Base-by-base conservation (phyloP, 2,888 invertebrate species). In the Cistogaster globosa region DNA sequence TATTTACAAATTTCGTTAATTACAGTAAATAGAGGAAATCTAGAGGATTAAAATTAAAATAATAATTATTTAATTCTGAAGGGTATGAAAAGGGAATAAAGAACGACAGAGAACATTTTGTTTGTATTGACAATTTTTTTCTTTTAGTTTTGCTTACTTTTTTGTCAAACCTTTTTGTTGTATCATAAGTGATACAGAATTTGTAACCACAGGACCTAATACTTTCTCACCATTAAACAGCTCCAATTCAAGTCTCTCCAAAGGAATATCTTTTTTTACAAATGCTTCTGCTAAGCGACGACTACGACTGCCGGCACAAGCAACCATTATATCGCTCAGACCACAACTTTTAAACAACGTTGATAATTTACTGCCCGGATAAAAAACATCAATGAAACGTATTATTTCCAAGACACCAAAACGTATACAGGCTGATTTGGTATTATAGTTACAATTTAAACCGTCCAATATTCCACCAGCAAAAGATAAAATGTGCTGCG, bases 321-420 rank as follows among this genome's bases (percentile, higher is more conserved):
- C 99, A 12, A 99, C 99, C 88, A 99, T 97, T 71, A 99, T 95
- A 94, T 99, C 99, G 76, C 99, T 99, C 5, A 99, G 97, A 26
- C 99, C 99, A 91, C 99, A 99, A 88, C 98, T 98, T 93, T 99
- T 99, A 91, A 99, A 97, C 94, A 99, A 99, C 1, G 99, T 99
- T 68, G 96, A 94, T 57, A 98, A 94, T 92, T 97, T 96, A 89
- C 98, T 96, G 84, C 97, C 97, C 0, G 97, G 96, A 92, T 97
- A 98, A 93, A 98, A 98, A 14, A 96, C 95, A 89, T 98, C 97
- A 48, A 98, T 97, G 92, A 99, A 99, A 92, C 97, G 97, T 89
- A 99, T 97, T 97, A 99, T 99, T 93, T 99, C 99, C 98, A 99
- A 99, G 12, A 99, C 95, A 26, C 99, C 99, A 68, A 99, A 94